These are phyloP conservation scores for Troglohyphantes excavatus DNA, from an alignment of 2,888 invertebrate species.

Conservation along the genomic window DNA sequence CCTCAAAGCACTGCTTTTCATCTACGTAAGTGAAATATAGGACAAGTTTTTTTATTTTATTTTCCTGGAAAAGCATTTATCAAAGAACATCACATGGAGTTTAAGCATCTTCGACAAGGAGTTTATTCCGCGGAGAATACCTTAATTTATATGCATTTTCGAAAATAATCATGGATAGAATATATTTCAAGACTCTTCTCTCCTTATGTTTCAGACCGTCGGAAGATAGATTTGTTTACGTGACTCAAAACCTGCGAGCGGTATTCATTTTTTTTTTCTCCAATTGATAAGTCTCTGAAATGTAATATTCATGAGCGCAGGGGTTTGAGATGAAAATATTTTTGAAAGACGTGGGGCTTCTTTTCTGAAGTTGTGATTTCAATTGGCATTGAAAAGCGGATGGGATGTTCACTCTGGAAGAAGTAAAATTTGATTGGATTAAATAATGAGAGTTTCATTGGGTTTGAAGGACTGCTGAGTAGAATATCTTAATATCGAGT, in stretches of 20 bases:
- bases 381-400: no score
- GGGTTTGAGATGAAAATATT: not conserved
- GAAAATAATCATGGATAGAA: not conserved
- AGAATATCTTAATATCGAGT: no score
- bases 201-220: not conserved
- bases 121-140: constrained; percentile 1
- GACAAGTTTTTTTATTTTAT: not conserved
- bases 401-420: no score
- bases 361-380: no score
- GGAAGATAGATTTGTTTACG: constrained; percentile 6
- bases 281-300: not conserved
- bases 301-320: not conserved
- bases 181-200: not conserved
- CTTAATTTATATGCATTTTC: constrained; percentile 6
- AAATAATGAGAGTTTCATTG: no score
- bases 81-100: not conserved
- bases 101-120: not conserved
- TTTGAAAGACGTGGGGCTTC: no score
- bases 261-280: not conserved
- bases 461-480: no score
- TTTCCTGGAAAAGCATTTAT: not conserved
- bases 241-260: not conserved
- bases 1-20: not conserved
- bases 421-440: no score
- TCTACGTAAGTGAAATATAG: not conserved